phyloP scores from a whole-genome alignment of 2,888 invertebrate genomes.

The Caenorhabditis auriculariae region DNA sequence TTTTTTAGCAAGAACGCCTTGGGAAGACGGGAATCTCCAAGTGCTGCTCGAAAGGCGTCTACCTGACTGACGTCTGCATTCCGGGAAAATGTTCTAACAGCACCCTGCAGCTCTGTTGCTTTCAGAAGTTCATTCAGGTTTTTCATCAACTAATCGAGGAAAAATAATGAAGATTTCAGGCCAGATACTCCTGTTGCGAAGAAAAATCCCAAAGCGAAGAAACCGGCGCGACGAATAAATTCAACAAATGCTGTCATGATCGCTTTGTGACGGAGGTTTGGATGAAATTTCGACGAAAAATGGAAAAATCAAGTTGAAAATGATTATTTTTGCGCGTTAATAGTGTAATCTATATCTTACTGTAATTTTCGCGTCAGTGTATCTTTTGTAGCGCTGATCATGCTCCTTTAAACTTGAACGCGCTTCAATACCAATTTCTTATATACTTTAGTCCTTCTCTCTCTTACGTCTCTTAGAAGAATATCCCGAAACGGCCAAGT shows the following conservation, averaged over 20 bases:
- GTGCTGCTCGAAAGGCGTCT: constrained; percentile 59
- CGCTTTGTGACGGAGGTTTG: constrained; percentile 50
- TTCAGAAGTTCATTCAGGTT: constrained; percentile 63
- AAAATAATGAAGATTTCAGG: constrained; percentile 31
- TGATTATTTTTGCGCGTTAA: neutral
- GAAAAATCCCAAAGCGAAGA: constrained; percentile 47
- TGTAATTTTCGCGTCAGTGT: too few species aligned
- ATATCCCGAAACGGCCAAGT: too few species aligned
- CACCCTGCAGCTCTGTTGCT: constrained; percentile 60
- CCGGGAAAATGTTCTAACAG: constrained; percentile 58
- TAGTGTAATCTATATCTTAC: too few species aligned
- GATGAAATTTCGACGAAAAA: neutral
- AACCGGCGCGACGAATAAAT: constrained; percentile 44
- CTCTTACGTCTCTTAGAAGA: too few species aligned
- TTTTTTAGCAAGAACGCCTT: constrained; percentile 48
- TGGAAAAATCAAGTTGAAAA: neutral
- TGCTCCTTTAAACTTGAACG: too few species aligned
- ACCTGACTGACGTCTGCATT: constrained; percentile 60
- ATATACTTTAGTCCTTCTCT: too few species aligned
- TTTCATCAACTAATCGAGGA: neutral
- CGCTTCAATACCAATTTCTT: too few species aligned
- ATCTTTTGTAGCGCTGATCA: too few species aligned
- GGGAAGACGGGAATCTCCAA: constrained; percentile 41
- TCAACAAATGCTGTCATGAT: constrained; percentile 59
- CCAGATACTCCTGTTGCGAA: constrained; percentile 54